phyloP scores from a whole-genome alignment of 2,113 vertebrate species.

The Esox niger region DNA sequence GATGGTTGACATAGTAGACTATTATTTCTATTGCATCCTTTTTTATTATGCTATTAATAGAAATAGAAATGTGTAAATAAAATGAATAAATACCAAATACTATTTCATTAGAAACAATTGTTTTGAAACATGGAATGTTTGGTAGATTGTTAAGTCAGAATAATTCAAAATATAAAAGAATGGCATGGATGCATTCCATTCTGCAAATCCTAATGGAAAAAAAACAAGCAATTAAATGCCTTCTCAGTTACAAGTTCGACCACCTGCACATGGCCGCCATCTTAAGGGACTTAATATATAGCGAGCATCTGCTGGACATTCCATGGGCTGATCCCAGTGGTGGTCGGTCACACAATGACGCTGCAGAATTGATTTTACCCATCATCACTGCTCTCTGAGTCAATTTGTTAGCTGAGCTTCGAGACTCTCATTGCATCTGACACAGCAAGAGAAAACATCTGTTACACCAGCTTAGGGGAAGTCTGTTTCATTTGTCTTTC shows the following conservation, averaged over 20 bases:
- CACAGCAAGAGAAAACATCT: not conserved
- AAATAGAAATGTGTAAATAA: no score
- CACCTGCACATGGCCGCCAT: slow-evolving; percentile 5
- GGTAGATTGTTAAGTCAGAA: no score
- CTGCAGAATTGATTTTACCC: slow-evolving; percentile 18
- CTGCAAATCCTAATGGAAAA: not conserved
- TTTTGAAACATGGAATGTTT: no score
- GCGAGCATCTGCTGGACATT: not conserved
- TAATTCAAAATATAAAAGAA: no score
- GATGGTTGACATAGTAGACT: not conserved
- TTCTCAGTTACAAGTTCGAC: not conserved
- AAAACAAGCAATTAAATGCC: not conserved
- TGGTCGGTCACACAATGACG: slow-evolving; percentile 8
- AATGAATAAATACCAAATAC: no score
- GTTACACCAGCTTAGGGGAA: not conserved
- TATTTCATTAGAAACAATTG: no score
- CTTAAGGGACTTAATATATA: slow-evolving; percentile 7
- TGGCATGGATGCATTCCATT: no score
- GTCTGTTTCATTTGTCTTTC: slow-evolving; percentile 7
- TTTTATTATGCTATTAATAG: no score
- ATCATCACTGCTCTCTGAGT: not conserved
- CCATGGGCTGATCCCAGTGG: slow-evolving; percentile 16
- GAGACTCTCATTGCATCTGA: not conserved
- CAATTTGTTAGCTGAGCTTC: not conserved
- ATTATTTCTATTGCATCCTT: not conserved